Base-by-base conservation (phyloP, 64 coral and sea anemone genomes). In the Pocillopora damicornis region DNA sequence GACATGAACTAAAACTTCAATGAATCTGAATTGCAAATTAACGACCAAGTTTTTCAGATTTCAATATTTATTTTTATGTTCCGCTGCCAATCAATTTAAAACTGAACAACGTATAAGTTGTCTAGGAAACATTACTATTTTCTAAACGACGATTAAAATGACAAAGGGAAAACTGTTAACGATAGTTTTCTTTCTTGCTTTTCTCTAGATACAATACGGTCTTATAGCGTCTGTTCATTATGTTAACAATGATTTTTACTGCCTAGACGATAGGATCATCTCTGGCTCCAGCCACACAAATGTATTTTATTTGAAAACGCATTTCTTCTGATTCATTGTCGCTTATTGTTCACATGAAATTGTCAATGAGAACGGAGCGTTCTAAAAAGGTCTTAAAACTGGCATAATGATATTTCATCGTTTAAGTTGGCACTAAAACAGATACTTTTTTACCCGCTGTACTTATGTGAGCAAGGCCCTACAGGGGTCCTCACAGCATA, bases 21-120 rank as follows among this genome's bases (percentile, higher is more conserved):
- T 22, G 15, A 57, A 85, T 85, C 65, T 85, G 81, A 85, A 85
- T 85, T 85, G 81, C 81, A 85, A 73, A 85, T 85, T 85, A 85
- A 22, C 37, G 20, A 22, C 15, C 22, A 15, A 9, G 13, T 85
- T 56, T 85, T 72, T 38, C 13, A 84, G 35, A 69, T 17, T 71
- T 35, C 35, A 13, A 30, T 30, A 30, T 30, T 36, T 51, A 22
- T 71, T 42, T 84, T n/a, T 13, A 69, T 69, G 16, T 20, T 18
- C 15, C 25, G 18, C 0, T 85, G 35, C 25, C 38, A 66, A 71
- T 58, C 79, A 35, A 42, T 16, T 6, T 11, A n/a, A 18, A 67
- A 83, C 37, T 15, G 42, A 51, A 51, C 42, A 51, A 7, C 42
- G 42, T 51, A 15, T 67, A 22, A 62, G 77, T 13, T 13, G 61